Base-by-base conservation (phyloP, 1,140 invertebrate genomes). In the Ceratina japonica region DNA sequence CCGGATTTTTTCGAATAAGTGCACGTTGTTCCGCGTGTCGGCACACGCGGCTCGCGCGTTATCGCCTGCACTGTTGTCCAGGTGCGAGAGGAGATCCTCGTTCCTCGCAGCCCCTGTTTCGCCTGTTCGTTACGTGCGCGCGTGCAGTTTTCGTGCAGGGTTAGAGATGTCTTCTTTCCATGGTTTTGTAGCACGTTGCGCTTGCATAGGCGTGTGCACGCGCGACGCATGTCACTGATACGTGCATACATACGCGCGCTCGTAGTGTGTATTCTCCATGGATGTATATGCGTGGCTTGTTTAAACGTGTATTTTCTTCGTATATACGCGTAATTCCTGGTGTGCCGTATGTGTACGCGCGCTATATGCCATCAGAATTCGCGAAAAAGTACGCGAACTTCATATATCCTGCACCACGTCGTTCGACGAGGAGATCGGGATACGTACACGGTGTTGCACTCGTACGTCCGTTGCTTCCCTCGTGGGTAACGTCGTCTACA, bases 301-400 rank as follows among this genome's bases (percentile, higher is more conserved):
- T 68, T 58, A 65, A 75, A 22, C 27, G 74, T 66, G 61, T 49
- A 18, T 8, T 65, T 63, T 31, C 24, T 37, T 58, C 24, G 71
- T 61, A 27, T 74, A 80, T 62, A 61, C 24, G 44, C 56, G 62
- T 75, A 37, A n/a, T 59, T 10, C 22, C 13, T 18, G 15, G 54
- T 56, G 69, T 74, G 37, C 24, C 7, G 56, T 54, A 74, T 37
- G 62, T 63, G 20, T 85, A 63, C 63, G 54, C 69, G 37, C n/a
- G 58, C 63, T 81, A 68, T 58, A 69, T 84, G 56, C 63, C 72
- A 72, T 66, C 49, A 75, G 75, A 85, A 81, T 82, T 75, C 61
- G 69, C 72, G 18, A 59, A 75, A 77, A 74, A 74, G 49, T 54
- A 63, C 49, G 64, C 13, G 74, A 62, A 81, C 73, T 81, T 56